Evolutionary conservation across 2,113 vertebrate species (phyloP).

Genomic region (Garra rufa): DNA sequence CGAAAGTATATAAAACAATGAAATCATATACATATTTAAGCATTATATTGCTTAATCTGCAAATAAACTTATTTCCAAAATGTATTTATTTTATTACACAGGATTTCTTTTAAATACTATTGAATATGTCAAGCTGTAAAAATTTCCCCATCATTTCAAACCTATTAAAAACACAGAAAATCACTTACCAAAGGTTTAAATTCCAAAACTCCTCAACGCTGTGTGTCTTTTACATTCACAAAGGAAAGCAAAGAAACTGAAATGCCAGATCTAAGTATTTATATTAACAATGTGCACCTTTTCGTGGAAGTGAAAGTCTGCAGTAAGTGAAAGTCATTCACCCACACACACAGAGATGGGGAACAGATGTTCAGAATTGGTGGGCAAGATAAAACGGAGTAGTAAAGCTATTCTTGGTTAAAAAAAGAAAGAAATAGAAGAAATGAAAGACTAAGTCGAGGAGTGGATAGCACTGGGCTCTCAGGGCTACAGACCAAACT

Average conservation of each 20-base stretch:
- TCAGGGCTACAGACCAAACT: not conserved
- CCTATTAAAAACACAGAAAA: not conserved
- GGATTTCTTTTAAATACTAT: not conserved
- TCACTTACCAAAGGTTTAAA: not conserved
- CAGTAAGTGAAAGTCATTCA: not conserved
- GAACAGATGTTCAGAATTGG: slow-evolving; percentile 29
- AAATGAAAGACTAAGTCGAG: not conserved
- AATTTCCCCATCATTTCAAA: not conserved
- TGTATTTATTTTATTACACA: not conserved
- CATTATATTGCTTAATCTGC: not conserved
- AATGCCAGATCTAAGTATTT: too few species aligned
- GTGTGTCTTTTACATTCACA: not conserved
- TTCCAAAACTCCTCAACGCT: not conserved
- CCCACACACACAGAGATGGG: not conserved
- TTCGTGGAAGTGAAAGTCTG: slow-evolving; percentile 24
- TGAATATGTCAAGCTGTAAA: not conserved
- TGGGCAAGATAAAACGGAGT: not conserved
- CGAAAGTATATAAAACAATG: not conserved
- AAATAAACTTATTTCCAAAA: not conserved
- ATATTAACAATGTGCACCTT: not conserved
- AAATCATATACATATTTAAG: not conserved
- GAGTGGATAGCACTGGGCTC: not conserved
- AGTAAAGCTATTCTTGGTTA: not conserved
- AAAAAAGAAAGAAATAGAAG: not conserved
- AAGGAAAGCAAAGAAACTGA: not conserved